Percentiles rank a stretch among this genome's conserved stretches.
Conservation (phyloP, 2,113 vertebrate genomes). For the Gambusia holbrooki region DNA sequence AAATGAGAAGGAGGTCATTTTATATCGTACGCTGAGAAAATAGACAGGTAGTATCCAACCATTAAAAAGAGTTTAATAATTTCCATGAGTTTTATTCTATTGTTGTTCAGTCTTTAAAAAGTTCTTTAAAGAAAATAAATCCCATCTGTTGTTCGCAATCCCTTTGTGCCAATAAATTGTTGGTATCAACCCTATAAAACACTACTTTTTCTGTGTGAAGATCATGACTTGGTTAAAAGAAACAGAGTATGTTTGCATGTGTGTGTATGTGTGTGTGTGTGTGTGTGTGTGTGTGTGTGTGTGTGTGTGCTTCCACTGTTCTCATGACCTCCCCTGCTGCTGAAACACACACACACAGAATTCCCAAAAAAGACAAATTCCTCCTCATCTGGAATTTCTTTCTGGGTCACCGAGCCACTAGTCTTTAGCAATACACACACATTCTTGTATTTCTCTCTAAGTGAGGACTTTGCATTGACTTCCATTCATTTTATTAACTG, state of each 20-base stretch:
- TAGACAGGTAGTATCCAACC: no score
- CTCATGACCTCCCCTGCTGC: conserved; percentile 73
- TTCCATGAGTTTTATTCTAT: not conserved
- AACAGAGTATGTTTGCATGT: conserved; percentile 1
- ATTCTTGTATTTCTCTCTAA: no score
- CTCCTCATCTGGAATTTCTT: conserved; percentile 66
- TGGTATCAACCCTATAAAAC: not conserved
- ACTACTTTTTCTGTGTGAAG: not conserved
- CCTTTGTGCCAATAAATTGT: not conserved
- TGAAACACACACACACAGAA: conserved; percentile 40
- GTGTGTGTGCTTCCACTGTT: conserved; percentile 53
- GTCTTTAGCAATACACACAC: not conserved
- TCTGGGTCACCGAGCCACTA: conserved; percentile 50
- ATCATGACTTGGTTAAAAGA: not conserved
- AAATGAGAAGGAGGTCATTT: not conserved
- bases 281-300: not conserved
- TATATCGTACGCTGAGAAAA: no score
- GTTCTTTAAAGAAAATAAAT: not conserved
- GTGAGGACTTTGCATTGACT: no score
- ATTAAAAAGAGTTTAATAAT: no score
- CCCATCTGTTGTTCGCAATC: not conserved
- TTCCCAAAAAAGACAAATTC: conserved; percentile 69
- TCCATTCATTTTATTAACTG: no score
- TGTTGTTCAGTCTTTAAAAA: no score
- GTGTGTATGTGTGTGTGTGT: no score